Evolutionary conservation across 2,113 vertebrate species (phyloP), one percentile per base, ranked within the genome.

Genomic region (Gallinago paraguaiae): DNA sequence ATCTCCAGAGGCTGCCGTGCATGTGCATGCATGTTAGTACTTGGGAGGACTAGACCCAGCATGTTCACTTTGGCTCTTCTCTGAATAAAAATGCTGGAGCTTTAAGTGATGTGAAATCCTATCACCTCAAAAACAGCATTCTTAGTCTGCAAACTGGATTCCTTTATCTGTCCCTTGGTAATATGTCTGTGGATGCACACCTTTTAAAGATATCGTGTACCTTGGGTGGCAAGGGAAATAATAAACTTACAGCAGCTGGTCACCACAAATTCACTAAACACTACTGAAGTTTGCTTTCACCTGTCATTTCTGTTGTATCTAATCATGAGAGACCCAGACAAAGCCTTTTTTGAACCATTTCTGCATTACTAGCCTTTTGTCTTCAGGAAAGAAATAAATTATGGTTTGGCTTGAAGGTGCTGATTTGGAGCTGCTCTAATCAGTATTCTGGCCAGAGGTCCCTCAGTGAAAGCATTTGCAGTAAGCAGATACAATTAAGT

Each of bases 171-270:
- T 51, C 23, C 25, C 22, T 59, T 8, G 5, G 2, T 82, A 84
- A 48, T 24, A 65, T 0, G 0, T 24, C 5, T 7, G 2, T 56
- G 15, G 17, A 53, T 65, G 25, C 3, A 28, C 8, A 37, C 18
- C 51, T 45, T 69, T 68, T 82, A 70, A 74, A 78, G 33, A 53
- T 20, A 17, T 39, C 20, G 2, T 5, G 5, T 43, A 25, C 7
- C 16, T 43, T 61, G 31, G 14, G 37, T n/a, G 14, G 5, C 33
- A 75, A 81, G 57, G 9, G 27, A 89, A 89, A 81, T 46, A 69
- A 17, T 16, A 33, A 3, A 2, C 3, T 28, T 4, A 30, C 30
- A 57, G 61, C 30, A 84, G 18, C 15, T 51, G 19, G 11, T 60
- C 41, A 27, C 12, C 46, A 20, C 10, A 19, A 71, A 22, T 9